phyloP scores from a whole-genome alignment of 2,888 invertebrate genomes.

The Morpho achilles region DNA sequence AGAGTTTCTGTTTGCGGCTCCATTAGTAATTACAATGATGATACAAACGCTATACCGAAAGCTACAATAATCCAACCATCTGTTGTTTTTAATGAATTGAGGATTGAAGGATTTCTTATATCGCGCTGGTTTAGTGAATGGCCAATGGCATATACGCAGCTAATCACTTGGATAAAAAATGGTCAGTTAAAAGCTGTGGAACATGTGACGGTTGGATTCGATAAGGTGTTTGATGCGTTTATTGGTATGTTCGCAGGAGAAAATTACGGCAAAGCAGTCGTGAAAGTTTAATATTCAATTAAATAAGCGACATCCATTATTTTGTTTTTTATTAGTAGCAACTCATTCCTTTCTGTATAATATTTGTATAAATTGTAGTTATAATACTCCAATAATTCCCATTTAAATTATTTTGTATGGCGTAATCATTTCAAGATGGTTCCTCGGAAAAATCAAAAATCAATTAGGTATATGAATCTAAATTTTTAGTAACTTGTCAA shows the following conservation, averaged over 20 bases:
- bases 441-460: no score
- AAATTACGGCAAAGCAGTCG: constrained; percentile 84
- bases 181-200: constrained; percentile 84
- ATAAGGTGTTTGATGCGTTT: constrained; percentile 83
- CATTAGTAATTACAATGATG: constrained; percentile 56
- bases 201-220: constrained; percentile 84
- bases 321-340: no score
- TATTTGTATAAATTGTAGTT: no score
- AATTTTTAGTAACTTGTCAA: no score
- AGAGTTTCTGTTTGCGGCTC: constrained; percentile 48
- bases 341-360: no score
- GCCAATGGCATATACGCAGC: constrained; percentile 78
- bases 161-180: constrained; percentile 80
- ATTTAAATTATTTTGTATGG: no score
- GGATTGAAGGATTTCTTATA: constrained; percentile 80
- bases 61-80: constrained; percentile 72
- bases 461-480: no score
- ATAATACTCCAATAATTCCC: no score
- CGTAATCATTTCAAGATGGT: no score
- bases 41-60: constrained; percentile 39
- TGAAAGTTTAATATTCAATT: constrained; percentile 68
- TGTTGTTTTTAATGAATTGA: constrained; percentile 78
- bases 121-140: constrained; percentile 75
- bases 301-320: no score
- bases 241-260: constrained; percentile 80